Evolutionary conservation across 2,888 invertebrate species (phyloP).

Genomic region (Lagria hirta): DNA sequence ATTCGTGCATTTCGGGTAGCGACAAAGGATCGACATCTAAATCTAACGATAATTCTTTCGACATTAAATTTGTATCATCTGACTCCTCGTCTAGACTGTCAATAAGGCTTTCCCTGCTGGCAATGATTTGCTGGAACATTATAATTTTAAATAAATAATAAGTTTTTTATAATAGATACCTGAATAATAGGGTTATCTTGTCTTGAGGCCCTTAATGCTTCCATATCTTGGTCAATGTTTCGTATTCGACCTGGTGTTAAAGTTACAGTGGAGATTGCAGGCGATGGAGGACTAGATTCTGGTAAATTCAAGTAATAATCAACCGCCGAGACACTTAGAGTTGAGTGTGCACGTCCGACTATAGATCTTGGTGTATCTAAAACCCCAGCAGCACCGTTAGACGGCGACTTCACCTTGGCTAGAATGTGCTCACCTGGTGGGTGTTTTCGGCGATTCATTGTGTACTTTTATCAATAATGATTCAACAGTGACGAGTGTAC

Average conservation of each 20-base stretch:
- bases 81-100: conserved; percentile 75
- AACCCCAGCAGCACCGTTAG: too few relatives aligned
- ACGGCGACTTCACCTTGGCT: neutral
- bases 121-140: conserved; percentile 72
- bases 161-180: conserved; percentile 56
- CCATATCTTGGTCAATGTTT: conserved; percentile 83
- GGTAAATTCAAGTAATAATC: conserved; percentile 51
- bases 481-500: neutral
- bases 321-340: conserved; percentile 51
- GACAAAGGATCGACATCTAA: conserved; percentile 71
- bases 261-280: conserved; percentile 65
- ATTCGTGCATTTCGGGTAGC: conserved; percentile 77
- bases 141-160: conserved; percentile 8
- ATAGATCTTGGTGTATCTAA: conserved; percentile 33
- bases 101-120: conserved; percentile 76
- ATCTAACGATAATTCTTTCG: conserved; percentile 62
- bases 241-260: conserved; percentile 73
- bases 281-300: conserved; percentile 54
- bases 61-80: conserved; percentile 76
- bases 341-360: conserved; percentile 50
- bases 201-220: conserved; percentile 74
- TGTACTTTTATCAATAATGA: too few relatives aligned
- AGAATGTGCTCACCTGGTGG: conserved; percentile 12
- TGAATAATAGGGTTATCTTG: conserved; percentile 84
- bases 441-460: conserved; percentile 17